phyloP scores from a whole-genome alignment of 2,888 invertebrate genomes.

The Folsomia manolachei region DNA sequence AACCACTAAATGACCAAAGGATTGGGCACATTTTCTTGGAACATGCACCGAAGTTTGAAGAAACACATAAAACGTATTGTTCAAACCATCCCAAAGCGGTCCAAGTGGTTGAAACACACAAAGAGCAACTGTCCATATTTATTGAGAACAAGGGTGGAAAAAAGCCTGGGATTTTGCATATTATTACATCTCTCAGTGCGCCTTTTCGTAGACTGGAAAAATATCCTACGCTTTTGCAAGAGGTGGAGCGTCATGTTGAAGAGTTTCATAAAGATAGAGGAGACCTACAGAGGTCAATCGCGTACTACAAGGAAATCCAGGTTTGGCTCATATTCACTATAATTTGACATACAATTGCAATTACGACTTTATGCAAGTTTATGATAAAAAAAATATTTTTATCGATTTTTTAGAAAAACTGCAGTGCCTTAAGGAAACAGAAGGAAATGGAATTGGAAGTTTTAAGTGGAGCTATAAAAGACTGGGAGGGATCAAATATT shows the following conservation, averaged over 20 bases:
- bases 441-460: conserved; percentile 96
- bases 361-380: too few relatives aligned
- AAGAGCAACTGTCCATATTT: conserved; percentile 61
- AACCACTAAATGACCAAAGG: conserved; percentile 67
- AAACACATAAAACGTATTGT: conserved; percentile 79
- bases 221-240: conserved; percentile 90
- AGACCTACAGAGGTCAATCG: conserved; percentile 91
- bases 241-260: conserved; percentile 91
- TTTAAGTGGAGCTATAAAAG: conserved; percentile 85
- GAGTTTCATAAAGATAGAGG: conserved; percentile 94
- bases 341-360: too few relatives aligned
- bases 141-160: conserved; percentile 67
- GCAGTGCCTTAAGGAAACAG: conserved; percentile 81
- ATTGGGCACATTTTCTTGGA: conserved; percentile 88
- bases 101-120: conserved; percentile 85
- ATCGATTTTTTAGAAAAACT: conserved; percentile 66
- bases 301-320: conserved; percentile 91
- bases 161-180: conserved; percentile 78
- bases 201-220: conserved; percentile 93
- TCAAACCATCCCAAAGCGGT: conserved; percentile 91
- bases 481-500: conserved; percentile 83
- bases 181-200: conserved; percentile 90
- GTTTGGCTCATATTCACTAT: too few relatives aligned
- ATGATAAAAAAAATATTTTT: too few relatives aligned
- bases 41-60: conserved; percentile 76